Evolutionary conservation across 1,140 invertebrate genomes (phyloP), one percentile per base, ranked within the genome.

Genomic region (Drosophila sucinea): DNA sequence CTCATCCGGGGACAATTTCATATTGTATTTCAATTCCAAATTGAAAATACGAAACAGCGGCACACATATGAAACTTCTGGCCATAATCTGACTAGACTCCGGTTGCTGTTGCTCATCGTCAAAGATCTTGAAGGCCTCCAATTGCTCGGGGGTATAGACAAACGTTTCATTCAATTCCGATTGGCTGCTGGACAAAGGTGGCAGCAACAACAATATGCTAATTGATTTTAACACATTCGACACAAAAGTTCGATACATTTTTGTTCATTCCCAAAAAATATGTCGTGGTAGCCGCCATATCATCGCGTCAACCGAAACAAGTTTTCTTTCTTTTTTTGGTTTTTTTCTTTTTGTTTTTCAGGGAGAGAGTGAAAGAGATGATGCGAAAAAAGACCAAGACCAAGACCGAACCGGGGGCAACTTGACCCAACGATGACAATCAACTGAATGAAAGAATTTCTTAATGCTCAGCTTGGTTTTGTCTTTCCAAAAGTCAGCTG

Each of bases 151-250:
- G 3, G 57, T 69, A 25, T 73, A 89, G 32, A 89, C 79, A 87
- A 68, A 64, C 40, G 61, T 41, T 27, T 70, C 83, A 87, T 87
- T 87, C 73, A 83, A 32, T 27, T 62, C 8, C 10, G 29, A 2
- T 17, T 25, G n/a, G 35, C 30, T 57, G 25, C 25, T 62, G 35
- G 60, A 61, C 65, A 11, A 30, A 60, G 60, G 64, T 30, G n/a
- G 11, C 38, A 38, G 23, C 61, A 61, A 41, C 61, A 10, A 54
- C 70, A 71, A 77, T 87, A 87, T 89, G 84, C 80, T 87, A 87
- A 87, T 89, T 90, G 84, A 81, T 89, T 87, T 87, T 89, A 89
- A 87, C 84, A 87, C 84, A 78, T 79, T 68, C 75, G 33, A 67
- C 54, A 60, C 66, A 47, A 47, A 41, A 77, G 68, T 60, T 73